Conservation (phyloP, 2,888 invertebrate species). For the Hoplodrina blanda region DNA sequence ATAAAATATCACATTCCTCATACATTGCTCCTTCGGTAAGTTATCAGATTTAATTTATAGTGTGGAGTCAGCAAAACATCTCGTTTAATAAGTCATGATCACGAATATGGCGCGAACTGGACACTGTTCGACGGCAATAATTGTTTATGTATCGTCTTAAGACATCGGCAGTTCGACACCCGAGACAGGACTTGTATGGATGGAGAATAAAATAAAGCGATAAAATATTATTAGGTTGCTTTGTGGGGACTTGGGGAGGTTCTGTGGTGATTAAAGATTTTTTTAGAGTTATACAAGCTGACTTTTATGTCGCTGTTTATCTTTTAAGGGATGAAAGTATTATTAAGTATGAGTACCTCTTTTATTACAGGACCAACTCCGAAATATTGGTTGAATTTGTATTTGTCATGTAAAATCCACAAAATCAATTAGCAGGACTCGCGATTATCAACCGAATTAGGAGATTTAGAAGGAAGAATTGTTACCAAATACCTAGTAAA, state of each 20-base stretch:
- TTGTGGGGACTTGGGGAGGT: constrained; percentile 11
- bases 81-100: constrained; percentile 62
- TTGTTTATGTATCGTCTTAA: constrained; percentile 53
- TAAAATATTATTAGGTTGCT: constrained; percentile 50
- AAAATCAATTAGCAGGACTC: no score
- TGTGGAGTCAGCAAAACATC: constrained; percentile 55
- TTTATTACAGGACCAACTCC: no score
- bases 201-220: constrained; percentile 54
- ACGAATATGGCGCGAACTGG: constrained; percentile 64
- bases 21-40: constrained; percentile 50
- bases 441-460: no score
- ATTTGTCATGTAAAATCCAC: no score
- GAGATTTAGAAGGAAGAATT: no score
- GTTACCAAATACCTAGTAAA: no score
- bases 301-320: no score
- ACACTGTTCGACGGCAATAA: constrained; percentile 31
- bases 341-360: no score
- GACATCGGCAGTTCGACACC: constrained; percentile 47
- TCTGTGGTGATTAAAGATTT: not conserved
- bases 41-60: constrained; percentile 62
- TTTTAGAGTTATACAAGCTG: not conserved
- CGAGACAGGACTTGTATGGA: constrained; percentile 44
- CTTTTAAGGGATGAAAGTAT: no score
- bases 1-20: constrained; percentile 45
- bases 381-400: no score